These are phyloP conservation scores for Syngnathus acus DNA, from an alignment of 2,797 vertebrate genomes.

Conservation along the genomic window DNA sequence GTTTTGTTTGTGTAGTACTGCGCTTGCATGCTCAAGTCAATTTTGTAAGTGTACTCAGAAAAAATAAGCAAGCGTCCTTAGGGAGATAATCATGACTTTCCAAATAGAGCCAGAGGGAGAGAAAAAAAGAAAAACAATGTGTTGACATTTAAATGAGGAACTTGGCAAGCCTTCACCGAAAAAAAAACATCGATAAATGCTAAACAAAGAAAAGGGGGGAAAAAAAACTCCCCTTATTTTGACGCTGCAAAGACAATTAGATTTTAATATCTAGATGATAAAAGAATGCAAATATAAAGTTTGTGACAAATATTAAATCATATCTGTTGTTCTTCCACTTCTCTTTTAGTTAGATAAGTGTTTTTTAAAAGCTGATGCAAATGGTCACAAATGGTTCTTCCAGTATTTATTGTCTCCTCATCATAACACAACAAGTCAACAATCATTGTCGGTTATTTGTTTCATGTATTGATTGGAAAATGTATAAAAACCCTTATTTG, in stretches of 20 bases:
- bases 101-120: constrained; percentile 10
- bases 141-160: constrained; percentile 35
- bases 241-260: neutral
- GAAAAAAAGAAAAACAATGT: constrained; percentile 22
- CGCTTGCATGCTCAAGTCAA: constrained; percentile 8
- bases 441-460: constrained; percentile 22
- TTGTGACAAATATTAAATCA: neutral
- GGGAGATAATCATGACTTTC: constrained; percentile 43
- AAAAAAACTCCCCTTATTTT: neutral
- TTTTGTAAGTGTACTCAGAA: constrained; percentile 25
- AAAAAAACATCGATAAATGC: neutral
- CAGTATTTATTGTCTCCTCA: neutral
- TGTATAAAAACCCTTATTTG: constrained; percentile 46
- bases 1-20: neutral
- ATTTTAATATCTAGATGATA: neutral
- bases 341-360: neutral
- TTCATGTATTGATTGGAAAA: constrained; percentile 47
- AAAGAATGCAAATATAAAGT: neutral
- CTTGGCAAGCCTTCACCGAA: constrained; percentile 14
- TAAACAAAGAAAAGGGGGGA: neutral
- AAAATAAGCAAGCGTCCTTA: constrained; percentile 25
- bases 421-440: neutral
- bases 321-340: neutral
- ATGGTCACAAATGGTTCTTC: neutral
- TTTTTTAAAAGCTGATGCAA: too few species aligned